Conservation (phyloP, 1,140 invertebrate species). For the Subanguina moxae region DNA sequence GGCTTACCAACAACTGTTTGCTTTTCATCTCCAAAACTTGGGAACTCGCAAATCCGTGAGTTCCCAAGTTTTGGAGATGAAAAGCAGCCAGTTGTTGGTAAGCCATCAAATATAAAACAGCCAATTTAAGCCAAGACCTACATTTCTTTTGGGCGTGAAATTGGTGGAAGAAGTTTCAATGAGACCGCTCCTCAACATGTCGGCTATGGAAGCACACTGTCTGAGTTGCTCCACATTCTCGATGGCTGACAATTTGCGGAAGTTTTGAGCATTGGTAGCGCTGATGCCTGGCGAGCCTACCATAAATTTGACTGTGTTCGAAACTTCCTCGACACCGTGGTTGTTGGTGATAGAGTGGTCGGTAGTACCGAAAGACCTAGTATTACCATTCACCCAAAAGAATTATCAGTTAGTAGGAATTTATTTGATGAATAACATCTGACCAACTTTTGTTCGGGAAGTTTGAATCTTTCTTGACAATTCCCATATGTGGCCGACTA, state of each 20-base stretch:
- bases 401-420: background rate
- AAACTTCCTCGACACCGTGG: background rate
- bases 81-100: background rate
- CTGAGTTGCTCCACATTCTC: constrained; percentile 29
- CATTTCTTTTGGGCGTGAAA: constrained; percentile 50
- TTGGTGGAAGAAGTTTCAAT: constrained; percentile 28
- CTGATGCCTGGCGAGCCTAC: constrained; percentile 28
- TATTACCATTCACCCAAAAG: background rate
- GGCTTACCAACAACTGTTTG: background rate
- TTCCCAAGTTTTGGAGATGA: no score
- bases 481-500: constrained; percentile 27
- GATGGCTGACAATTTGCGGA: constrained; percentile 15
- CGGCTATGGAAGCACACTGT: constrained; percentile 26
- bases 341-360: background rate
- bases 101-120: background rate
- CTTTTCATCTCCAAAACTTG: background rate
- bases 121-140: constrained; percentile 23
- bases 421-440: constrained; percentile 1
- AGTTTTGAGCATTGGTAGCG: background rate
- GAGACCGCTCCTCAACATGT: constrained; percentile 33
- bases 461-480: constrained; percentile 10
- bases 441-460: constrained; percentile 5
- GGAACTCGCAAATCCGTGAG: no score
- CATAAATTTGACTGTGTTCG: constrained; percentile 29
- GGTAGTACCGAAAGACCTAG: background rate